These are phyloP conservation scores for Clarias batrachus DNA, from an alignment of 2,113 vertebrate genomes.

Conservation along the genomic window DNA sequence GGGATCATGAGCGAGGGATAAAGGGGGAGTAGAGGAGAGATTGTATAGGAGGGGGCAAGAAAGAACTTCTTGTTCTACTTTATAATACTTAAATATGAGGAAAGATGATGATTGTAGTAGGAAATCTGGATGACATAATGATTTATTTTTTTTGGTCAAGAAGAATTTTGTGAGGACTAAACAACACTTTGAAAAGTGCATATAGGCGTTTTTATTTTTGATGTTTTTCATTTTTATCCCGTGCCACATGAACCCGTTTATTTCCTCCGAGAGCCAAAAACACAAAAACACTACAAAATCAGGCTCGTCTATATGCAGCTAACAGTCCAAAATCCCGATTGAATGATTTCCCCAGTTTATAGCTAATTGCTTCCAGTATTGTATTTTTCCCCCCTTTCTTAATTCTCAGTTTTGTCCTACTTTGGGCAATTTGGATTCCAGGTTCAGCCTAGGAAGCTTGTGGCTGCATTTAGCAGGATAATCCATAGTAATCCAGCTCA, in stretches of 20 bases:
- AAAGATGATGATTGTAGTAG: background rate
- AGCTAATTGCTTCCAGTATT: constrained; percentile 34
- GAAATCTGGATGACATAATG: background rate
- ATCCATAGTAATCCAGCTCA: constrained; percentile 73
- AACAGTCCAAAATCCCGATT: background rate
- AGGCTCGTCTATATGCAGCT: background rate
- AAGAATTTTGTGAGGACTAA: background rate
- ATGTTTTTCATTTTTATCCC: background rate
- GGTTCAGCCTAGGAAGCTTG: constrained; percentile 58
- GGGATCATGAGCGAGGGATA: background rate
- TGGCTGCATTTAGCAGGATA: constrained; percentile 71
- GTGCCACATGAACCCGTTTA: background rate
- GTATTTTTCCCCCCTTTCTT: too few relatives aligned
- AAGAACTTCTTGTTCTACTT: background rate
- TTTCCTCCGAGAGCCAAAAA: background rate
- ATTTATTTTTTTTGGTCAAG: background rate
- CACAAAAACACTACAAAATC: background rate
- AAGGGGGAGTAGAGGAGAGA: background rate
- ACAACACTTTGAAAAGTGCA: background rate
- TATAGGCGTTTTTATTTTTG: background rate
- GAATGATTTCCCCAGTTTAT: background rate
- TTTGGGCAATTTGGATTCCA: constrained; percentile 60
- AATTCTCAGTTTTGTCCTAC: constrained; percentile 18
- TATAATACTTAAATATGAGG: background rate
- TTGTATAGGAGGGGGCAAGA: background rate